A percentile compares a stretch with the other conserved stretches of the same genome.
Conservation (phyloP, 2,797 vertebrate genomes). For the Poeciliopsis paucimaculata region DNA sequence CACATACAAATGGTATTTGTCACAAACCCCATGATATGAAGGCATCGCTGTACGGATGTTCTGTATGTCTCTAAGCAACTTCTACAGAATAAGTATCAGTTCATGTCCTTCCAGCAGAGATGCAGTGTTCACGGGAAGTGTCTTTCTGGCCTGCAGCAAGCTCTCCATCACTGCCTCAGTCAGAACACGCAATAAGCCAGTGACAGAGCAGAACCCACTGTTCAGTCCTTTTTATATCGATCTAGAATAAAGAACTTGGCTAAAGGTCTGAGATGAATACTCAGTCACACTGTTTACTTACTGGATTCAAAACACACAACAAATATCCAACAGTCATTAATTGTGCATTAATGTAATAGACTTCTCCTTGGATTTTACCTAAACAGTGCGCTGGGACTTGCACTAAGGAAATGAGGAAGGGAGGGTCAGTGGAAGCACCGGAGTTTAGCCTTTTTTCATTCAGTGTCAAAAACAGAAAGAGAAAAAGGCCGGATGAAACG, state of each 20-base stretch:
- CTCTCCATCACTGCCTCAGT: constrained; percentile 37
- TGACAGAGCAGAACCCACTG: constrained; percentile 35
- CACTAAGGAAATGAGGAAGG: too few species aligned
- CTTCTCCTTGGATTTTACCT: neutral
- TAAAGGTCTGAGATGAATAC: constrained; percentile 45
- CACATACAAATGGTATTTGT: constrained; percentile 10
- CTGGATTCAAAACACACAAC: constrained; percentile 46
- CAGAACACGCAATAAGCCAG: constrained; percentile 39
- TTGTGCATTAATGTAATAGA: constrained; percentile 21
- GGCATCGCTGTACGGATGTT: neutral
- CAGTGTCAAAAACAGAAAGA: too few species aligned
- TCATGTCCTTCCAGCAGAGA: neutral
- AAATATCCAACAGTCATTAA: constrained; percentile 22
- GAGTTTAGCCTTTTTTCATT: too few species aligned
- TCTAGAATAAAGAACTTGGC: constrained; percentile 57
- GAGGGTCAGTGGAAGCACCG: too few species aligned
- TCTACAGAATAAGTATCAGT: neutral
- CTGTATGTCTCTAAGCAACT: neutral
- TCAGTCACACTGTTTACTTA: constrained; percentile 62
- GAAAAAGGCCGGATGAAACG: too few species aligned
- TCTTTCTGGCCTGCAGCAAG: constrained; percentile 24
- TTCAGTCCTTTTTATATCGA: constrained; percentile 52
- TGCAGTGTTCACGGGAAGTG: constrained; percentile 15
- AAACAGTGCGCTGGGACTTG: too few species aligned
- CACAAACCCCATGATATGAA: constrained; percentile 4